Conservation (phyloP, 2,113 vertebrate genomes). For the Butorides virescens region DNA sequence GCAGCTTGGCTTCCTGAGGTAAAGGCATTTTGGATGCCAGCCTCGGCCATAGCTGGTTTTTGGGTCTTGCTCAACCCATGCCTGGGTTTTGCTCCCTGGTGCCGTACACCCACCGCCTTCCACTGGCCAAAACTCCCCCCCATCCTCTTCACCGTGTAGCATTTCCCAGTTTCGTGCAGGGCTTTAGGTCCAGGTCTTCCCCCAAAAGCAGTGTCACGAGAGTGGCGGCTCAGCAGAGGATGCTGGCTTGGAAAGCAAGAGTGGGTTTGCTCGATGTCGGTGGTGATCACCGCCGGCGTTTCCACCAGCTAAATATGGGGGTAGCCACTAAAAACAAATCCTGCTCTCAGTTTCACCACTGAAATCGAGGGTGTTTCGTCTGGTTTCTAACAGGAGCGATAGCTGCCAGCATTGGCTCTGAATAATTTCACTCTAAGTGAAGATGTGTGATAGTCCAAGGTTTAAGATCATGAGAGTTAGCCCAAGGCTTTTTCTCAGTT, state of each 20-base stretch:
- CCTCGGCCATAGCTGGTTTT: accelerated
- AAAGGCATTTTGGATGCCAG: neutral
- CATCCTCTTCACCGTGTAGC: accelerated
- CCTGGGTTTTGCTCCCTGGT: neutral
- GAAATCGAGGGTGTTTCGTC: neutral
- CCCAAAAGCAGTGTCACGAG: accelerated
- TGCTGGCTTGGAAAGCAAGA: neutral
- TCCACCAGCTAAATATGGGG: neutral
- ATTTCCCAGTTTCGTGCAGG: accelerated
- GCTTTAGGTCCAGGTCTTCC: neutral
- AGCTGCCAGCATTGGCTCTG: neutral
- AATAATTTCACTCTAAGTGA: neutral
- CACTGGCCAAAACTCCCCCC: accelerated
- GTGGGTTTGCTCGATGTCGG: neutral
- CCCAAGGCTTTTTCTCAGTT: slow-evolving; percentile 34
- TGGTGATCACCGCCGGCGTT: neutral
- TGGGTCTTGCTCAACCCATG: too few relatives aligned
- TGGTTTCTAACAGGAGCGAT: neutral
- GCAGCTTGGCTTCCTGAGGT: accelerated
- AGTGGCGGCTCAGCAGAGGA: accelerated
- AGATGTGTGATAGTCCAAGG: neutral
- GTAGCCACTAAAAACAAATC: slow-evolving; percentile 20
- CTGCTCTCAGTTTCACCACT: neutral
- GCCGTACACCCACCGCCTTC: accelerated
- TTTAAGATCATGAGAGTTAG: neutral